Evolutionary conservation across 2,797 vertebrate species (phyloP).

Genomic region (Amblyopsis hoosieri): DNA sequence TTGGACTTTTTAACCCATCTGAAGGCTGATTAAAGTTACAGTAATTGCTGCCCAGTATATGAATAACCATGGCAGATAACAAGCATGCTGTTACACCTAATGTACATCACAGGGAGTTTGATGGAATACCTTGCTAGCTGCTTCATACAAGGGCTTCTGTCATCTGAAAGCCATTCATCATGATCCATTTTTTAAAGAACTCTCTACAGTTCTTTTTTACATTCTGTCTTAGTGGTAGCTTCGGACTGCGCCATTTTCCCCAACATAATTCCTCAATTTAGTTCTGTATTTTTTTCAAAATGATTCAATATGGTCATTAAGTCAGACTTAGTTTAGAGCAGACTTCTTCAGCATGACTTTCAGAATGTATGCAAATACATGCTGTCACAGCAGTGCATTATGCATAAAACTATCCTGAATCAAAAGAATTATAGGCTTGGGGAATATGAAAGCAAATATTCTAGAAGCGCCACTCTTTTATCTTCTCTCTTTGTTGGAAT

Average conservation of each 20-base stretch:
- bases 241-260: not conserved
- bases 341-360: constrained; percentile 9
- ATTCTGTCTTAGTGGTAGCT: not conserved
- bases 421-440: constrained; percentile 28
- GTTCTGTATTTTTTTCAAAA: not conserved
- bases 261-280: too few species aligned
- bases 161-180: constrained; percentile 59
- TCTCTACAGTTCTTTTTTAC: constrained; percentile 14
- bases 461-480: constrained; percentile 27
- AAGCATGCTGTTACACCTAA: constrained; percentile 33
- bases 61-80: constrained; percentile 58
- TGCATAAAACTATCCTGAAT: constrained; percentile 32
- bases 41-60: constrained; percentile 59
- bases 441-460: constrained; percentile 17
- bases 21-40: constrained; percentile 58
- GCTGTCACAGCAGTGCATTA: constrained; percentile 29
- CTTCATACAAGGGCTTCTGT: constrained; percentile 40
- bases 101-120: constrained; percentile 28
- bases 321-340: not conserved
- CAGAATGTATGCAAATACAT: constrained; percentile 18
- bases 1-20: constrained; percentile 57
- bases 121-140: constrained; percentile 48
- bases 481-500: constrained; percentile 26
- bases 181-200: constrained; percentile 47
- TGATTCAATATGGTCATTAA: constrained; percentile 4